phyloP scores from a whole-genome alignment of 2,888 invertebrate species.

The Auanema freiburgensis region DNA sequence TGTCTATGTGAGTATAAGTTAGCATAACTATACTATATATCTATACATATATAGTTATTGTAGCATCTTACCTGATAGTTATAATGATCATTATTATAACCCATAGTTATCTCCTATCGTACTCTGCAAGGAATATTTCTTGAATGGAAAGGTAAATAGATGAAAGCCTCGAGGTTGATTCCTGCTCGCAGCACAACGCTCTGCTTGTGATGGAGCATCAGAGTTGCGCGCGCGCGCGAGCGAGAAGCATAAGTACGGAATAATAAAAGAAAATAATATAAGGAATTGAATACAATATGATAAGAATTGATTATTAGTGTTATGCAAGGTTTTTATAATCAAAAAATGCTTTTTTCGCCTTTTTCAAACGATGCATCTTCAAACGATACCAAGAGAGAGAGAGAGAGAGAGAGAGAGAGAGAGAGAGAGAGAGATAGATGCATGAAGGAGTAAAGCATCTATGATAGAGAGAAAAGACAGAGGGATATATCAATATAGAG shows the following conservation, averaged over 20 bases:
- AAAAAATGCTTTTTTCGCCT: slow-evolving; percentile 3
- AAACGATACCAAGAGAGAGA: slow-evolving; percentile 12
- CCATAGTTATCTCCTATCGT: slow-evolving; percentile 26
- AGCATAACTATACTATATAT: too few species aligned
- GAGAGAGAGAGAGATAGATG: neutral
- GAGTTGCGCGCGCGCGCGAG: slow-evolving; percentile 9
- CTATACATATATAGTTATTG: too few species aligned
- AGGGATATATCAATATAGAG: neutral
- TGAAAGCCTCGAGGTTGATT: slow-evolving; percentile 2
- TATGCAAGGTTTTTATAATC: too few species aligned
- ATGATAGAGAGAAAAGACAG: neutral
- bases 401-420: slow-evolving; percentile 11
- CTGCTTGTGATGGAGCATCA: slow-evolving; percentile 3
- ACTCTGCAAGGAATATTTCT: neutral
- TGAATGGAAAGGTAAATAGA: slow-evolving; percentile 22
- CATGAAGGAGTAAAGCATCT: too few species aligned
- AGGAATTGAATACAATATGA: too few species aligned
- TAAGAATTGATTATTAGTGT: too few species aligned
- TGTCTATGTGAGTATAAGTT: too few species aligned
- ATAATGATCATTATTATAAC: slow-evolving; percentile 52
- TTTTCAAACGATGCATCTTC: slow-evolving; percentile 10
- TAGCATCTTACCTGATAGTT: slow-evolving; percentile 55
- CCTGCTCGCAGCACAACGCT: slow-evolving; percentile 5
- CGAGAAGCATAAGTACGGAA: slow-evolving; percentile 6
- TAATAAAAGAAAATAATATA: too few species aligned